phyloP scores from a whole-genome alignment of 2,888 invertebrate genomes.

The Pollenia labialis region DNA sequence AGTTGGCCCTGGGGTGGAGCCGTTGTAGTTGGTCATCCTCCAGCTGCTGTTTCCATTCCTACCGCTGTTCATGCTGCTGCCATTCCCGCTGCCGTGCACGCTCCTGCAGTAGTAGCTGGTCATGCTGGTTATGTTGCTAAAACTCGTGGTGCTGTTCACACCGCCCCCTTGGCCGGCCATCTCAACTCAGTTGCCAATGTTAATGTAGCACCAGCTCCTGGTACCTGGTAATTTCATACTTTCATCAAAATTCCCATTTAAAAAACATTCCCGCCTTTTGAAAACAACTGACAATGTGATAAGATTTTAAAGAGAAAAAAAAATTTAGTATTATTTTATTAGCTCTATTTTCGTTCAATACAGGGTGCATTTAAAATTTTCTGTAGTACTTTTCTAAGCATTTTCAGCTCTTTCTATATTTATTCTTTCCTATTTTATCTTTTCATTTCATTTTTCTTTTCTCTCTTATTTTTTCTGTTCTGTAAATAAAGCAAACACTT shows the following conservation, averaged over 20 bases:
- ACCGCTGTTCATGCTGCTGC: conserved; percentile 51
- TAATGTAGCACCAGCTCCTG: conserved; percentile 73
- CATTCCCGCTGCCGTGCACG: conserved; percentile 17
- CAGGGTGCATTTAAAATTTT: conserved; percentile 31
- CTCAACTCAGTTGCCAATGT: conserved; percentile 68
- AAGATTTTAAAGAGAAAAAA: not conserved
- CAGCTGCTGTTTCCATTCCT: conserved; percentile 42
- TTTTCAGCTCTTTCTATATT: conserved; percentile 27
- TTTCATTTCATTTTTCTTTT: not conserved
- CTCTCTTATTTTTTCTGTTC: conserved; percentile 17
- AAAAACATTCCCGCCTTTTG: not conserved
- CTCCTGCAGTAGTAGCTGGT: conserved; percentile 43
- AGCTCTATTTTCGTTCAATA: conserved; percentile 24
- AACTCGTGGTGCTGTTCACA: conserved; percentile 66
- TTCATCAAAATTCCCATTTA: not conserved
- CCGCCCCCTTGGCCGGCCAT: conserved; percentile 65
- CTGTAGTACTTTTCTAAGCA: not conserved
- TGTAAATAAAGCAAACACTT: conserved; percentile 62
- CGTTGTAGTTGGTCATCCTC: conserved; percentile 45
- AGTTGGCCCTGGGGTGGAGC: conserved; percentile 61
- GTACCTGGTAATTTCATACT: conserved; percentile 57
- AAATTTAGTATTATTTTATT: not conserved
- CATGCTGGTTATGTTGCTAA: conserved; percentile 60
- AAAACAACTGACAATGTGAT: conserved; percentile 27
- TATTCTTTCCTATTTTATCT: not conserved